These are phyloP conservation scores for Drosophila mettleri DNA, from an alignment of 2,888 invertebrate genomes.

Conservation along the genomic window DNA sequence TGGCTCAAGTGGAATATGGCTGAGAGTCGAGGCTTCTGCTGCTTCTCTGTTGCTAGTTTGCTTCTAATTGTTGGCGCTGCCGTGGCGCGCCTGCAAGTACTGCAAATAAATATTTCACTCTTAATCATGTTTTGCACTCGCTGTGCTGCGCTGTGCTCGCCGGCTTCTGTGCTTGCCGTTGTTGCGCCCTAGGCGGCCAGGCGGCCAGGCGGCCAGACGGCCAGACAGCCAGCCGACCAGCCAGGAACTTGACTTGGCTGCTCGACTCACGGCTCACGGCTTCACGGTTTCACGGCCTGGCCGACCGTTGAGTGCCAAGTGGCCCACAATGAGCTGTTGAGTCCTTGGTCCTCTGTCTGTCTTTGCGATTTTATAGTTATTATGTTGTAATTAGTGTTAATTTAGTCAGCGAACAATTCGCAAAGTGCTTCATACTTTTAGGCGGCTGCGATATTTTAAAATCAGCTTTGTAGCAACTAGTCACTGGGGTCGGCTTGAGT, in stretches of 20 bases:
- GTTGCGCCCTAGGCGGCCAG: conserved; percentile 55
- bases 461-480: neutral
- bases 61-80: conserved; percentile 73
- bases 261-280: conserved; percentile 24
- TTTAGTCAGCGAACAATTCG: conserved; percentile 45
- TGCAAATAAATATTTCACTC: conserved; percentile 80
- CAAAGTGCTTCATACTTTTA: conserved; percentile 39
- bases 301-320: conserved; percentile 61
- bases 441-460: conserved; percentile 13
- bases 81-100: conserved; percentile 74
- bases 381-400: conserved; percentile 77
- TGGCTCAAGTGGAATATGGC: conserved; percentile 31
- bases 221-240: conserved; percentile 37
- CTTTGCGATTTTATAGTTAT: conserved; percentile 74
- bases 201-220: conserved; percentile 23
- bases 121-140: conserved; percentile 76
- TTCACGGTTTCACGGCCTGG: conserved; percentile 14
- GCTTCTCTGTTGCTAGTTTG: conserved; percentile 51
- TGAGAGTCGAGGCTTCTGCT: conserved; percentile 11
- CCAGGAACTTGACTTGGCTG: conserved; percentile 63
- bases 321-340: conserved; percentile 68
- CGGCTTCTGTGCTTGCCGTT: conserved; percentile 34
- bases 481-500: neutral
- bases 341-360: conserved; percentile 69
- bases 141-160: conserved; percentile 46